A percentile compares a stretch with the other conserved stretches of the same genome.
Conservation (phyloP, 2,888 invertebrate species). For the Rhamphomyia laevipes region DNA sequence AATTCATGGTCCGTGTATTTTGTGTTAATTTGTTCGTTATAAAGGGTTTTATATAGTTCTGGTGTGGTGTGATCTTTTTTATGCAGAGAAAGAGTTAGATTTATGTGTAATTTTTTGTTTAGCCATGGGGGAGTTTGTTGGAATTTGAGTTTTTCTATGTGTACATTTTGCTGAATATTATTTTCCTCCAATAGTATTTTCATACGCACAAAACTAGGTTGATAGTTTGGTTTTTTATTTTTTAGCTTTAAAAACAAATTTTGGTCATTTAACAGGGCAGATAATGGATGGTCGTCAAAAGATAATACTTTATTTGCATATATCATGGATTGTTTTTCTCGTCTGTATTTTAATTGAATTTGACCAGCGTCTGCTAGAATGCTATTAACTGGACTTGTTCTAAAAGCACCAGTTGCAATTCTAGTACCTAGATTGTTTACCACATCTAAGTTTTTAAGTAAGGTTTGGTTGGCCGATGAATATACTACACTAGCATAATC, state of each 20-base stretch:
- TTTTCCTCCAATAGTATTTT: not conserved
- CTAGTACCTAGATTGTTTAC: too few relatives aligned
- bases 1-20: not conserved
- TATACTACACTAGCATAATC: not conserved
- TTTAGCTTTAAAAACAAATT: not conserved
- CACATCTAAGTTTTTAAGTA: too few relatives aligned
- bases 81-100: too few relatives aligned
- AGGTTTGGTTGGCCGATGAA: not conserved
- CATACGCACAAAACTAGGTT: not conserved
- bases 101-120: not conserved
- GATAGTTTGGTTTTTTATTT: not conserved
- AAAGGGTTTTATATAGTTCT: not conserved
- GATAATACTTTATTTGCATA: too few relatives aligned
- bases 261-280: not conserved
- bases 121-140: not conserved
- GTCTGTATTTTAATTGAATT: too few relatives aligned
- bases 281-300: not conserved
- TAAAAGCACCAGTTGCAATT: too few relatives aligned
- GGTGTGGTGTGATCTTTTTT: too few relatives aligned
- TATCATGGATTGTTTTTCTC: too few relatives aligned
- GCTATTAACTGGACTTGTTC: too few relatives aligned
- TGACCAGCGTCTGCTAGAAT: too few relatives aligned
- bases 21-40: not conserved
- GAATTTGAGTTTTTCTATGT: not conserved
- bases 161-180: not conserved